Percentiles rank a stretch among this genome's conserved stretches.
Conservation (phyloP, 2,888 invertebrate genomes). For the Lepidonotus clava region DNA sequence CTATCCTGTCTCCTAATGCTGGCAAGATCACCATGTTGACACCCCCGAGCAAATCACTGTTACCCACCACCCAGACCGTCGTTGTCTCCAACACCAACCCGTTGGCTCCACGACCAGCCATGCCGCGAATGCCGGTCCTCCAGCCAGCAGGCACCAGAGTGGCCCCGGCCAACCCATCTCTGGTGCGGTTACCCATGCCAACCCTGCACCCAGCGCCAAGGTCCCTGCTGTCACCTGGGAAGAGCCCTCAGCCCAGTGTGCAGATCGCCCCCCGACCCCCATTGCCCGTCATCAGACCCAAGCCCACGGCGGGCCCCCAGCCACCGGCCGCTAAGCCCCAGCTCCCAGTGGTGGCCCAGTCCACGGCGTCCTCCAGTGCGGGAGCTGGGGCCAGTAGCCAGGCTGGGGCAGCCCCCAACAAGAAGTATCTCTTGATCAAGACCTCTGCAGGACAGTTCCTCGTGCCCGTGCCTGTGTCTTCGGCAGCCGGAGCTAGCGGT, state of each 20-base stretch:
- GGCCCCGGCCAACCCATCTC: background rate
- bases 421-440: constrained; percentile 36
- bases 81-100: background rate
- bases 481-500: background rate
- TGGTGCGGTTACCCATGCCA: background rate
- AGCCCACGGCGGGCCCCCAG: background rate
- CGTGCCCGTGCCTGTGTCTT: constrained; percentile 6
- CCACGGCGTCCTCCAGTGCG: background rate
- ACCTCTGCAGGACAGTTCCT: constrained; percentile 38
- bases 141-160: background rate
- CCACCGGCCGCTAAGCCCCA: background rate
- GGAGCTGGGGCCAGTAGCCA: constrained; percentile 3
- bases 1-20: constrained; percentile 41
- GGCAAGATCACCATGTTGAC: background rate
- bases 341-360: background rate
- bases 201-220: constrained; percentile 38
- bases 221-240: background rate
- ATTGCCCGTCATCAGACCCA: background rate
- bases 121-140: background rate
- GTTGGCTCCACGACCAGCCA: background rate
- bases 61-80: background rate
- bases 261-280: background rate
- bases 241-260: background rate
- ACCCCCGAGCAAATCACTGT: background rate
- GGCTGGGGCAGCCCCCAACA: background rate